A percentile compares a stretch with the other conserved stretches of the same genome.
phyloP scores from a whole-genome alignment of 2,113 vertebrate species.

The Sitta europaea region DNA sequence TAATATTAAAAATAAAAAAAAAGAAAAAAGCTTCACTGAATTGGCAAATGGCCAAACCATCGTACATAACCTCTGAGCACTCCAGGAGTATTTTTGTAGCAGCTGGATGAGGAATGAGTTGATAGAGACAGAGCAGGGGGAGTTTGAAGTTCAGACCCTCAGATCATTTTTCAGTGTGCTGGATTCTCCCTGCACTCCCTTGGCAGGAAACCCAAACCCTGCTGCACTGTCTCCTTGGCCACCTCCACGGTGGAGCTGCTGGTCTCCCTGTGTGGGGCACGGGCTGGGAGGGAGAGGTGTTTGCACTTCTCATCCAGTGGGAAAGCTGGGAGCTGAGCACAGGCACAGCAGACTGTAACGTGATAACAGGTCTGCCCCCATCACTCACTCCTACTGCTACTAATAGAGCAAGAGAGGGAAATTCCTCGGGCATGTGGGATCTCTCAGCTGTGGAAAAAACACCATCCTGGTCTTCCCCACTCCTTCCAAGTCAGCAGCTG shows the following conservation, averaged over 20 bases:
- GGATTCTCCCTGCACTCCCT: background rate
- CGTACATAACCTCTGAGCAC: slow-evolving; percentile 20
- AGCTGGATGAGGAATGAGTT: slow-evolving; percentile 41
- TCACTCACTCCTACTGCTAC: background rate
- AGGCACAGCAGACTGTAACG: background rate
- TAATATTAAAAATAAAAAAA: background rate
- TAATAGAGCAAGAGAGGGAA: background rate
- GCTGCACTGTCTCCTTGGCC: background rate
- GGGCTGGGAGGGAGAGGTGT: background rate
- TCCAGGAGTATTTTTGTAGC: background rate
- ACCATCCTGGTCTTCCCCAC: background rate
- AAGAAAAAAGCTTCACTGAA: background rate
- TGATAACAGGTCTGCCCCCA: background rate
- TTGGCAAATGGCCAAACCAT: background rate
- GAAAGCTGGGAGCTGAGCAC: background rate
- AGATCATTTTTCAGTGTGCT: background rate
- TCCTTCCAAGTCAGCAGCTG: background rate
- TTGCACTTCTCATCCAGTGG: background rate
- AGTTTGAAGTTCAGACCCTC: background rate
- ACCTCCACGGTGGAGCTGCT: background rate
- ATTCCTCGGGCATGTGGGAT: background rate
- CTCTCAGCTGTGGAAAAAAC: background rate
- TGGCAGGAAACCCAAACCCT: background rate
- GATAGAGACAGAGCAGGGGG: background rate
- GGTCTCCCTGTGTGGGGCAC: accelerated